Conservation (phyloP, 1,140 invertebrate species). For the Heterodera schachtii region DNA sequence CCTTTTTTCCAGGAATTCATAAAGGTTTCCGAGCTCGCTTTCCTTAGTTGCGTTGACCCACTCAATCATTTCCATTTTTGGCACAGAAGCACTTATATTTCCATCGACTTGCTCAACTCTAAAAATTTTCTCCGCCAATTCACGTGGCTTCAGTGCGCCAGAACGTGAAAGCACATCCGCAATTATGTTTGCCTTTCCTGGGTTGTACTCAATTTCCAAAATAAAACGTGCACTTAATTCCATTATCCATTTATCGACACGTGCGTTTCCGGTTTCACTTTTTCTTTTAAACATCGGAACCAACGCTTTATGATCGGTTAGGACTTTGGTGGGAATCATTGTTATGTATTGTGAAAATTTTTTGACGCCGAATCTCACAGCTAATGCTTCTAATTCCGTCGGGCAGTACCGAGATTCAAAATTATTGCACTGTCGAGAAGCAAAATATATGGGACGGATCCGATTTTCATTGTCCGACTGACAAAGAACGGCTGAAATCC, state of each 20-base stretch:
- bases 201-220: conserved; percentile 5
- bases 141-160: background rate
- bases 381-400: conserved; percentile 15
- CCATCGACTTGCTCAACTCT: background rate
- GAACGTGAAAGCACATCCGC: conserved; percentile 12
- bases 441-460: conserved; percentile 17
- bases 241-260: conserved; percentile 9
- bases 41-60: background rate
- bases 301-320: conserved; percentile 17
- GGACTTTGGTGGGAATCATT: background rate
- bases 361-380: conserved; percentile 14
- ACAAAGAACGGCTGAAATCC: conserved; percentile 11
- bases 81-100: background rate
- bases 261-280: conserved; percentile 15
- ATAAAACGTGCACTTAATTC: conserved; percentile 4
- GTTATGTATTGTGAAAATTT: conserved; percentile 15
- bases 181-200: conserved; percentile 7
- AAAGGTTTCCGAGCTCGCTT: background rate
- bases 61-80: background rate
- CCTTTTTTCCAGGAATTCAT: too few relatives aligned
- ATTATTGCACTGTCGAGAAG: conserved; percentile 15
- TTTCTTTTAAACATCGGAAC: conserved; percentile 13
- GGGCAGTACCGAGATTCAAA: conserved; percentile 10
- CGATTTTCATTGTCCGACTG: background rate
- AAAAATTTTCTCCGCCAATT: background rate